These are phyloP conservation scores for Endotricha flammealis DNA, from an alignment of 2,888 invertebrate genomes.

Conservation along the genomic window DNA sequence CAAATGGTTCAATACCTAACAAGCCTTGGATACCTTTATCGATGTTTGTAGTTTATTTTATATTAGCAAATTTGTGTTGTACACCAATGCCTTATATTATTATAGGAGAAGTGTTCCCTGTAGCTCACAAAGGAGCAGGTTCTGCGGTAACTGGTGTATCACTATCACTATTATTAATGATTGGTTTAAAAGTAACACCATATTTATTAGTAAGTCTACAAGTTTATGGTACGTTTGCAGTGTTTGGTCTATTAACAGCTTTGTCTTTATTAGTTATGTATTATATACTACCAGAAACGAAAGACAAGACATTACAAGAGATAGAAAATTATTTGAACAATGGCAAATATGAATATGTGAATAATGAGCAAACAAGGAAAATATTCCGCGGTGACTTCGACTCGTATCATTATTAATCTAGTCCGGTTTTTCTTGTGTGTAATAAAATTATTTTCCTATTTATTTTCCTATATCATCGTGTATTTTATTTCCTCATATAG, in stretches of 20 bases:
- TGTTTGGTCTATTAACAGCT: slow-evolving; percentile 35
- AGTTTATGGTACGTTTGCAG: slow-evolving; percentile 49
- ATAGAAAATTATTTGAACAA: slow-evolving; percentile 34
- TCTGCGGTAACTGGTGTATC: slow-evolving; percentile 32
- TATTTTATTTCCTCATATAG: no score
- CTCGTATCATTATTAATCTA: neutral
- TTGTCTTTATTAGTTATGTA: slow-evolving; percentile 24
- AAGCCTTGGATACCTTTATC: slow-evolving; percentile 27
- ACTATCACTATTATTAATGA: slow-evolving; percentile 31
- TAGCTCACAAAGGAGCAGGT: slow-evolving; percentile 35
- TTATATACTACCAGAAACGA: slow-evolving; percentile 35
- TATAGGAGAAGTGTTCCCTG: slow-evolving; percentile 39
- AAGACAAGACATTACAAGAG: slow-evolving; percentile 31
- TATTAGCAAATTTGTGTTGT: slow-evolving; percentile 41
- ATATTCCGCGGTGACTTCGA: neutral
- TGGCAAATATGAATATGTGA: slow-evolving; percentile 29
- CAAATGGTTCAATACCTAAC: slow-evolving; percentile 26
- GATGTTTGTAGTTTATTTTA: slow-evolving; percentile 35
- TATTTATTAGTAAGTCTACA: slow-evolving; percentile 29
- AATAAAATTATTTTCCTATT: no score
- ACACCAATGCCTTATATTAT: slow-evolving; percentile 40
- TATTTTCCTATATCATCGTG: no score
- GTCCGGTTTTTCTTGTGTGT: no score
- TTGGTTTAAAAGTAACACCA: slow-evolving; percentile 35
- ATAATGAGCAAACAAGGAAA: slow-evolving; percentile 24